Base-by-base conservation (phyloP, 2,797 vertebrate species). In the Tiaroga cobitis region DNA sequence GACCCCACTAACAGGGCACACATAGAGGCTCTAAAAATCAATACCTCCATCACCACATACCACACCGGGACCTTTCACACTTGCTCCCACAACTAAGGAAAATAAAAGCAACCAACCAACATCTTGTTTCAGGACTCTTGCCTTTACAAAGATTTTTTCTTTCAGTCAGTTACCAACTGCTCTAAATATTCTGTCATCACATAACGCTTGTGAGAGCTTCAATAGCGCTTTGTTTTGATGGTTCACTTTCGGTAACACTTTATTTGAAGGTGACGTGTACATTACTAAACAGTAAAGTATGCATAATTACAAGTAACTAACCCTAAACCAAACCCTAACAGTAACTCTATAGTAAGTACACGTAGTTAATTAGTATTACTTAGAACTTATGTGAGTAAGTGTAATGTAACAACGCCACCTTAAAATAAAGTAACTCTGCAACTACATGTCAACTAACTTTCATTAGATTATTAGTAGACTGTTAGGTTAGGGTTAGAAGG, bases 1-100 rank as follows among this genome's bases (percentile, higher is more conserved):
- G 95, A 96, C 95, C 93, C 89, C 92, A 92, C 95, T 95, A 96
- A 96, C 95, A 94, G 95, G 95, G 95, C 94, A 95, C 93, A 94
- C 93, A 94, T 92, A 94, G 92, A 84, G 21, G 92, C 94, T 94
- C 91, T 92, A 93, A 90, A 92, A 96, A 95, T 92, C 93, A 92
- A 95, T 94, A 94, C 94, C 93, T 93, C 93, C 93, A 89, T 93
- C 91, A 91, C 93, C 86, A 86, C 95, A 96, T 96, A 95, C 95
- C 95, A 94, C 90, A 92, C 91, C 91, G 87, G 91, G 95, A 95
- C 95, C 95, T 95, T 96, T 96, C 95, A 95, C 94, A 95, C 94
- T 89, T 90, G 81, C 87, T 85, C 87, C 88, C 90, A 90, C 91
- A 92, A 92, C 90, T 92, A 89, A 92, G 89, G 88, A 80, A 88